Evolutionary conservation across 2,888 invertebrate species (phyloP).

Genomic region (Leucoptera coffeella): DNA sequence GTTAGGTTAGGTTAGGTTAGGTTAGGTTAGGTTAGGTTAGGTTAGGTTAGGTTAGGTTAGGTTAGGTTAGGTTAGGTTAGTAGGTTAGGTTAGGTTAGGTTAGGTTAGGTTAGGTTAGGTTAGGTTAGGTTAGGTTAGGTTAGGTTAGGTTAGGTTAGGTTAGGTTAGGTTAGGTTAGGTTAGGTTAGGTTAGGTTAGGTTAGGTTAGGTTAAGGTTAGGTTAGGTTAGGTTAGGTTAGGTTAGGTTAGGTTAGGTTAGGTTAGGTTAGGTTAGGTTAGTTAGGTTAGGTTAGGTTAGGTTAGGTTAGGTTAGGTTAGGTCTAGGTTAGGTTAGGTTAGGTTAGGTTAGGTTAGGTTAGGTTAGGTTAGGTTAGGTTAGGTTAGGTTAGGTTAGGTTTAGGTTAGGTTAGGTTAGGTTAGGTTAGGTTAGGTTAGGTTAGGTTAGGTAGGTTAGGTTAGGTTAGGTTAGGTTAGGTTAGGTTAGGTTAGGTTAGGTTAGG

Average conservation of each 20-base stretch:
- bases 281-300: constrained; percentile 3
- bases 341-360: constrained; percentile 4
- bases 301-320: constrained; percentile 4
- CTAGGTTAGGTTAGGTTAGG: constrained; percentile 3
- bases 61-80: constrained; percentile 3
- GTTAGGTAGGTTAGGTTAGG: no score
- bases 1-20: constrained; percentile 3
- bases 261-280: constrained; percentile 4
- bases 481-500: constrained; percentile 4
- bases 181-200: constrained; percentile 5
- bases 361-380: constrained; percentile 3
- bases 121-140: constrained; percentile 4
- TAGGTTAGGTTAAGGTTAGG: no score
- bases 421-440: constrained; percentile 3
- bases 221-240: constrained; percentile 4
- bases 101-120: constrained; percentile 2
- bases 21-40: constrained; percentile 3
- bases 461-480: constrained; percentile 4
- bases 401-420: constrained; percentile 4
- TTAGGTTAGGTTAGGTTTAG: constrained; percentile 4
- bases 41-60: constrained; percentile 3
- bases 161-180: constrained; percentile 4
- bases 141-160: constrained; percentile 4
- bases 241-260: constrained; percentile 4
- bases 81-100: constrained; percentile 3